Evolutionary conservation across 2,113 vertebrate genomes (phyloP).

Genomic region (Caloenas nicobarica): DNA sequence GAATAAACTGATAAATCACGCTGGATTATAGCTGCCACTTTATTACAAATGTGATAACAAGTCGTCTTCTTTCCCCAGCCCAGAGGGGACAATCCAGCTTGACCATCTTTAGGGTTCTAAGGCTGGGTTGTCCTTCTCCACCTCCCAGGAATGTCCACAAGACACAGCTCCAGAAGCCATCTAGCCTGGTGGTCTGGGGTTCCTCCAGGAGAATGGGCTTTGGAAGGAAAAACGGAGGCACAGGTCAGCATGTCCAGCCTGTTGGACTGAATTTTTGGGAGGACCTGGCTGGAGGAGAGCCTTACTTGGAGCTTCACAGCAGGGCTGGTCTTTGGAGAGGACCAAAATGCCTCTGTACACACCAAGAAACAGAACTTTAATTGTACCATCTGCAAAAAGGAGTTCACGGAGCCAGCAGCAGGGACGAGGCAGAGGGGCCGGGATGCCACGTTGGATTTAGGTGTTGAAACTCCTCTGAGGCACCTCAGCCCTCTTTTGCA

Average conservation of each 20-base stretch:
- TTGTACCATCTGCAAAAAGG: neutral
- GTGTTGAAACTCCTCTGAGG: neutral
- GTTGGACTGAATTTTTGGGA: neutral
- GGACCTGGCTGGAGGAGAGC: neutral
- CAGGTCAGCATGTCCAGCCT: neutral
- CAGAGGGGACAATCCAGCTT: neutral
- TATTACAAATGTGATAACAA: neutral
- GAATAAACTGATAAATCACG: neutral
- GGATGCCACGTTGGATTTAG: accelerated
- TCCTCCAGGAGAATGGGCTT: neutral
- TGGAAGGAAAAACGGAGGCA: neutral
- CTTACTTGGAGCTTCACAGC: neutral
- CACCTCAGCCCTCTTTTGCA: neutral
- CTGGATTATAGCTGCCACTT: neutral
- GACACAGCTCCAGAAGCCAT: neutral
- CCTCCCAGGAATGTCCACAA: neutral
- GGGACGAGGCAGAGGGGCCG: neutral
- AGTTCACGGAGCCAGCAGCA: neutral
- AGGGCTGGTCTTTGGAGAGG: neutral
- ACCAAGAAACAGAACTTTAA: neutral
- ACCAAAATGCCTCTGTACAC: neutral
- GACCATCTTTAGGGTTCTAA: neutral
- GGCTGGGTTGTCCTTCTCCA: neutral
- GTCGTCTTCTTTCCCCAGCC: neutral
- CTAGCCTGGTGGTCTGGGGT: neutral